Evolutionary conservation across 2,888 invertebrate genomes (phyloP).

Genomic region (Eristalis intricaria): DNA sequence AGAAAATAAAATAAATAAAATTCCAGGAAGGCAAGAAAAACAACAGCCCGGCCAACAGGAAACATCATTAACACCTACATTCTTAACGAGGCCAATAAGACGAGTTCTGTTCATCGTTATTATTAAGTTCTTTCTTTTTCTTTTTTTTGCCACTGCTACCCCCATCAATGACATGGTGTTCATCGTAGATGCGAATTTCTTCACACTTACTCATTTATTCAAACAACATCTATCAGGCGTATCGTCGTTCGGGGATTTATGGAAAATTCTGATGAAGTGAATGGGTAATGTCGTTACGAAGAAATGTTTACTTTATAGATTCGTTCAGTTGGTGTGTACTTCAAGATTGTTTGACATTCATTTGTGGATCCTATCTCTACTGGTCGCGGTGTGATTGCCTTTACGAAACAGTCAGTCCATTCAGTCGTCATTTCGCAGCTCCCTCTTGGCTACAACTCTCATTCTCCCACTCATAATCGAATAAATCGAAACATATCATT

Average conservation of each 20-base stretch:
- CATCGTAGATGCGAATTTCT: not conserved
- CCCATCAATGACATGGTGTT: not conserved
- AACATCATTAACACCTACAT: slow-evolving; percentile 25
- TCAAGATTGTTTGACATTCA: too few species aligned
- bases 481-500: too few species aligned
- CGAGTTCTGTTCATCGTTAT: not conserved
- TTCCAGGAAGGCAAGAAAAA: not conserved
- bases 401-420: too few species aligned
- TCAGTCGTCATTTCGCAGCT: too few species aligned
- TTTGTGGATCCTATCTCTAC: too few species aligned
- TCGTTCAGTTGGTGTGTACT: too few species aligned
- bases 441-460: too few species aligned
- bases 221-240: not conserved
- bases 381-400: too few species aligned
- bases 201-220: not conserved
- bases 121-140: not conserved
- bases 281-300: not conserved
- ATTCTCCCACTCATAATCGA: too few species aligned
- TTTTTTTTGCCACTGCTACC: not conserved
- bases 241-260: not conserved
- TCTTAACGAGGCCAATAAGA: slow-evolving; percentile 17
- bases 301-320: too few species aligned
- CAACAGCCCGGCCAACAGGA: slow-evolving; percentile 1
- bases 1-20: not conserved
- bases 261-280: not conserved